Conservation (phyloP, 2,113 vertebrate species). For the Muntiacus reevesi region DNA sequence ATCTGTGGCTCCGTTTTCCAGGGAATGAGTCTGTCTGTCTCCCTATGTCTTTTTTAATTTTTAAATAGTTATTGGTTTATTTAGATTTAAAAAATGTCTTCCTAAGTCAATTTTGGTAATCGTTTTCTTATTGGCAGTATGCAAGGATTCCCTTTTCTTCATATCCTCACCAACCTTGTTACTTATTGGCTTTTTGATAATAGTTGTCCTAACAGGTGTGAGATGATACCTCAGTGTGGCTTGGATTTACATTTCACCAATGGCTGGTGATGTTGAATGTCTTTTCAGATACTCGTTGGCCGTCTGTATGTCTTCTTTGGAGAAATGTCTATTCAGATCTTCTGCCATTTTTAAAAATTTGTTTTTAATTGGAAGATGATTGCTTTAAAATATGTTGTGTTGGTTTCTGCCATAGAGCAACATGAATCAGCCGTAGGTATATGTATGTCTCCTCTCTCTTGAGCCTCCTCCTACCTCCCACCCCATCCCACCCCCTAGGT, state of each 20-base stretch:
- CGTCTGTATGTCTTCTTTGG: neutral
- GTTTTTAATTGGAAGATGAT: neutral
- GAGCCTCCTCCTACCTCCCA: neutral
- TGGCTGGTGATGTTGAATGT: neutral
- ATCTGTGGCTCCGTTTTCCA: neutral
- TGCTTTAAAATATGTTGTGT: neutral
- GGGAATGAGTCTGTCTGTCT: neutral
- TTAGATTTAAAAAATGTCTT: neutral
- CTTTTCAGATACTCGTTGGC: neutral
- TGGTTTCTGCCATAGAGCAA: neutral
- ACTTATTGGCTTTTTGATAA: neutral
- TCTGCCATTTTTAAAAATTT: neutral
- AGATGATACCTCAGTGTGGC: neutral
- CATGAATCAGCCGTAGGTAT: neutral
- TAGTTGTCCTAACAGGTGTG: neutral
- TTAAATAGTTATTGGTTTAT: neutral
- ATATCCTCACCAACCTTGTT: neutral
- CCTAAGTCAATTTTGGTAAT: neutral
- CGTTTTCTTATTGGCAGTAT: neutral
- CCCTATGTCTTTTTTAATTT: neutral
- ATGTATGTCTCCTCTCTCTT: rapidly evolving
- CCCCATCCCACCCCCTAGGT: neutral
- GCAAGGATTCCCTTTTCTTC: neutral
- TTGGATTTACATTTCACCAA: neutral
- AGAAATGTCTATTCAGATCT: neutral